Evolutionary conservation across 2,113 vertebrate species (phyloP).

Genomic region (Lepisosteus oculatus): DNA sequence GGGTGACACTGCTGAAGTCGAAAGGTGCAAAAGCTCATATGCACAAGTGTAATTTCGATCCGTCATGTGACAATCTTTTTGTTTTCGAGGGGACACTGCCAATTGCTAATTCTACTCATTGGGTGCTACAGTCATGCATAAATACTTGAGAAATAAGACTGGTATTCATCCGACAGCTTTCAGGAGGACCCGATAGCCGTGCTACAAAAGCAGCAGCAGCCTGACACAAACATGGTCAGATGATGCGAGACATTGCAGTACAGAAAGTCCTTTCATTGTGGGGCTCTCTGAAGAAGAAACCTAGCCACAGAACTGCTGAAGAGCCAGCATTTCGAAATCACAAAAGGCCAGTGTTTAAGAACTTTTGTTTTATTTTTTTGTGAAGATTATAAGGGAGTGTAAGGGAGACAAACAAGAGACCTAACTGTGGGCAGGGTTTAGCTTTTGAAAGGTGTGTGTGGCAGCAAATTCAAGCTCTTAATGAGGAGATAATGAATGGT

Average conservation of each 20-base stretch:
- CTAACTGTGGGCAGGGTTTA: slow-evolving; percentile 6
- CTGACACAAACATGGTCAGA: slow-evolving; percentile 8
- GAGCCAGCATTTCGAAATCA: background rate
- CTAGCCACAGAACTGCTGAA: background rate
- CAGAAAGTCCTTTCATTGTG: slow-evolving; percentile 20
- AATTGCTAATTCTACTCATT: background rate
- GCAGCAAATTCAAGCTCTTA: slow-evolving; percentile 39
- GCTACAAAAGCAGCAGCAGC: background rate
- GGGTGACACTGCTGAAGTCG: too few relatives aligned
- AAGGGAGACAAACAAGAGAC: slow-evolving; percentile 4
- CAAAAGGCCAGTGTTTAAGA: slow-evolving; percentile 7
- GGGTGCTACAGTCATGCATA: background rate
- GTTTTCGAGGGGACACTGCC: too few relatives aligned
- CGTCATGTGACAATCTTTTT: too few relatives aligned
- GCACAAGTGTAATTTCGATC: too few relatives aligned
- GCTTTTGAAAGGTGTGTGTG: slow-evolving; percentile 14
- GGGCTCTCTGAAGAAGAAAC: slow-evolving; percentile 3
- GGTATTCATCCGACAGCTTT: too few relatives aligned
- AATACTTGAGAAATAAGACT: too few relatives aligned
- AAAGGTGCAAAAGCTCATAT: too few relatives aligned
- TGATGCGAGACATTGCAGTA: slow-evolving; percentile 18
- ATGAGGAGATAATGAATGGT: slow-evolving; percentile 33
- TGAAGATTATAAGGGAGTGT: slow-evolving; percentile 13
- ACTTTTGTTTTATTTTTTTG: background rate
- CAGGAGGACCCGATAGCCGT: background rate